Evolutionary conservation across 1,140 invertebrate genomes (phyloP), one percentile per base, ranked within the genome.

Genomic region (Littorina saxatilis): DNA sequence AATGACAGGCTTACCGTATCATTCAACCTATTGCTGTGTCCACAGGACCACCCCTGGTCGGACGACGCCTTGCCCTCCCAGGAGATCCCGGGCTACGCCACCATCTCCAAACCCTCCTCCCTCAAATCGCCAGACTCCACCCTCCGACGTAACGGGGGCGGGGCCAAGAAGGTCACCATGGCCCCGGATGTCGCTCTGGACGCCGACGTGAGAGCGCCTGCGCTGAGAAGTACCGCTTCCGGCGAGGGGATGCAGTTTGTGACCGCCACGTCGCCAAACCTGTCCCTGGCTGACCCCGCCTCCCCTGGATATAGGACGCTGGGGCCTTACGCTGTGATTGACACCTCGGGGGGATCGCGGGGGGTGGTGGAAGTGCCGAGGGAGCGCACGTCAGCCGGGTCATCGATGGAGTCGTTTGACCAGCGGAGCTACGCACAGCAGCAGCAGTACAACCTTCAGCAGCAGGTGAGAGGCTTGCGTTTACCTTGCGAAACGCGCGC

Each of bases 91-190:
- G 78, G 79, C n/a, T 86, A 83, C 66, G 78, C 82, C 27, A 70
- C 78, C 32, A 72, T 83, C 20, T 58, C 75, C 35, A 80, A 83
- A 52, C 84, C 84, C 11, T 84, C 84, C 0, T 81, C 84, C 20
- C 61, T 86, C 9, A 86, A 83, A 37, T 79, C 79, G 3, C 40
- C 76, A n/a, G 78, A 82, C 40, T 47, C 70, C 20, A 79, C 84
- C 1, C 74, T 85, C 11, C 82, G 79, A 27, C 80, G 82, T 9
- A 84, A 84, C 55, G 70, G 68, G 9, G 52, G 63, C 13, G 74
- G 76, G 4, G 52, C 68, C 39, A 86, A 86, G 43, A 82, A 83
- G 47, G 84, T 86, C 39, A 86, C 84, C 15, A 74, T 86, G 77
- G 80, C 84, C 20, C 84, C 84, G 40, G 84, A 84, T 39, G 63